Evolutionary conservation across 2,113 vertebrate species (phyloP).

Genomic region (Ciconia stormi): DNA sequence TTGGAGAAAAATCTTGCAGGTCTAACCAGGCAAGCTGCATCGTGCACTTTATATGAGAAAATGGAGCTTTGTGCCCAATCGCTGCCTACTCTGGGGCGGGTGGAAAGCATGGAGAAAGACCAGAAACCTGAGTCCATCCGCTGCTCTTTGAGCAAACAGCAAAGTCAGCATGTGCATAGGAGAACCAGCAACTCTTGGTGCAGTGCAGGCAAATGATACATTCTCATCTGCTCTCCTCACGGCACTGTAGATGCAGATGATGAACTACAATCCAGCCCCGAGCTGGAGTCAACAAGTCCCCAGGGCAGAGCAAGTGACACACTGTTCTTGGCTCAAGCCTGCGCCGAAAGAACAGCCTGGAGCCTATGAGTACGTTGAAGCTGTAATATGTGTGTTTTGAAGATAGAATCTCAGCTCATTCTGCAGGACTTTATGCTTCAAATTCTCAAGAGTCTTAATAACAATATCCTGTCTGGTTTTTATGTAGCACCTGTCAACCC

Average conservation of each 20-base stretch:
- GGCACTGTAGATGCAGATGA: background rate
- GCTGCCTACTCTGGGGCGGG: too few relatives aligned
- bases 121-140: background rate
- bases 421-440: slow-evolving; percentile 22
- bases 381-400: background rate
- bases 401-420: slow-evolving; percentile 41
- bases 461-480: slow-evolving; percentile 60
- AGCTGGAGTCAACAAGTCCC: background rate
- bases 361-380: fast-evolving
- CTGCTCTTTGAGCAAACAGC: background rate
- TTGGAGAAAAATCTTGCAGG: background rate
- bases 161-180: background rate
- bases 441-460: slow-evolving; percentile 43
- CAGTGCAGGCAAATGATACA: background rate
- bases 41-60: background rate
- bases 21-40: background rate
- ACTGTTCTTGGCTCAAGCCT: background rate
- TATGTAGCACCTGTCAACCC: slow-evolving; percentile 61
- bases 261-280: background rate
- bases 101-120: background rate
- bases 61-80: background rate
- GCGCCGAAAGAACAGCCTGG: background rate
- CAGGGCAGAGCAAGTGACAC: background rate
- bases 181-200: background rate
- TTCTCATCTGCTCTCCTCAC: background rate